Percentiles rank a stretch among this genome's conserved stretches.
Evolutionary conservation across 2,888 invertebrate species (phyloP).

Genomic region (Lasius fuliginosus): DNA sequence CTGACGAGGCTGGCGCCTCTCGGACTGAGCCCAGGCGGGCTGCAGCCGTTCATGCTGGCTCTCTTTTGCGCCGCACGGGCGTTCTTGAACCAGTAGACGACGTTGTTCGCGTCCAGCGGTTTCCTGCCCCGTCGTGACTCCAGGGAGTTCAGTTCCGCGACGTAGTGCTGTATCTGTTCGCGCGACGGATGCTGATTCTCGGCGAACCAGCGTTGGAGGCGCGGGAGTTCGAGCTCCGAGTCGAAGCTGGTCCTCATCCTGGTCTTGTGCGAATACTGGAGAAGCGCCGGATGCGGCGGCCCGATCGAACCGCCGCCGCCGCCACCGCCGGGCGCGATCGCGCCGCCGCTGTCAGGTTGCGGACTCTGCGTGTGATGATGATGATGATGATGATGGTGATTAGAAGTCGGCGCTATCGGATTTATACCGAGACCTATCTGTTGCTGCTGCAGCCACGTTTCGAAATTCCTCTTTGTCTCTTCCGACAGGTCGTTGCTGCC

Average conservation of each 20-base stretch:
- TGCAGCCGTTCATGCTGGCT: constrained; percentile 88
- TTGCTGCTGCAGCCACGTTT: constrained; percentile 91
- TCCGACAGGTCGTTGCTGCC: constrained; percentile 93
- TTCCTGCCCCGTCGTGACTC: constrained; percentile 97
- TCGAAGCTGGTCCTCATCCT: constrained; percentile 99
- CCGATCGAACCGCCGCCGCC: constrained; percentile 87
- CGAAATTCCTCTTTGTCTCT: constrained; percentile 95
- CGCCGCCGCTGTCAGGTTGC: constrained; percentile 85
- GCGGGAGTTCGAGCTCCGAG: constrained; percentile 98
- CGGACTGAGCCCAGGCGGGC: constrained; percentile 85
- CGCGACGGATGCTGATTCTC: constrained; percentile 99
- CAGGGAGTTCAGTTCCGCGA: constrained; percentile 96
- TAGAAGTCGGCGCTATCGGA: constrained; percentile 80
- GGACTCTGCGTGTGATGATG: constrained; percentile 83
- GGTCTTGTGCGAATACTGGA: constrained; percentile 91
- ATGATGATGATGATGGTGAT: constrained; percentile 78
- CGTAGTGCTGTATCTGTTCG: constrained; percentile 98
- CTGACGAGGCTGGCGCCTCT: constrained; percentile 86
- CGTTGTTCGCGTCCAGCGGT: constrained; percentile 97
- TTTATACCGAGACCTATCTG: constrained; percentile 83
- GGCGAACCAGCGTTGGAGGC: constrained; percentile 98
- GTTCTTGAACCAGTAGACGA: constrained; percentile 99
- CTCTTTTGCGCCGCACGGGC: constrained; percentile 98
- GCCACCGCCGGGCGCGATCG: constrained; percentile 86
- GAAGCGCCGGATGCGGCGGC: constrained; percentile 90